Evolutionary conservation across 2,888 invertebrate genomes (phyloP).

Genomic region (Axea sp.): DNA sequence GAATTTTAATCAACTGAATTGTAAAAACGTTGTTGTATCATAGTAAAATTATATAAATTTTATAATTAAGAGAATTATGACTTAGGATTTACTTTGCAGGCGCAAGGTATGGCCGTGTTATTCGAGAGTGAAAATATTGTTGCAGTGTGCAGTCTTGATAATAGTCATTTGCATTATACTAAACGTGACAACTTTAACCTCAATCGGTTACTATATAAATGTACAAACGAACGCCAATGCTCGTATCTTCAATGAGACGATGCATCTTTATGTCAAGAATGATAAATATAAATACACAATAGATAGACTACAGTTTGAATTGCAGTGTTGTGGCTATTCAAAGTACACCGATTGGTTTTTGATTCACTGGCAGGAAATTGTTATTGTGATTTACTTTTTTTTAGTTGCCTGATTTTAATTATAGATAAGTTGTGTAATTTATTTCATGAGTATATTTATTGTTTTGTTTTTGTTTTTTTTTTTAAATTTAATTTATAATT

Average conservation of each 20-base stretch:
- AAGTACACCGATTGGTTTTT: slow-evolving; percentile 73
- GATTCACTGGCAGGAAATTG: slow-evolving; percentile 74
- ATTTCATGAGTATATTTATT: too few relatives aligned
- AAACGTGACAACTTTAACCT: slow-evolving; percentile 69
- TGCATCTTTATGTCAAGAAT: slow-evolving; percentile 70
- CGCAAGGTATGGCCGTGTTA: slow-evolving; percentile 63
- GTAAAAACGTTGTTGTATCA: too few relatives aligned
- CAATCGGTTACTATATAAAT: slow-evolving; percentile 70
- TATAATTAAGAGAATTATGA: too few relatives aligned
- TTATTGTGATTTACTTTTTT: too few relatives aligned
- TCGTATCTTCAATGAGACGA: slow-evolving; percentile 71
- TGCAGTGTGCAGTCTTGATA: slow-evolving; percentile 64
- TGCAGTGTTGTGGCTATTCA: slow-evolving; percentile 73
- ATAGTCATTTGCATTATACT: slow-evolving; percentile 67
- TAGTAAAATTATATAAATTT: too few relatives aligned
- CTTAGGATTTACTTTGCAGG: slow-evolving; percentile 58
- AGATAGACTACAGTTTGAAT: slow-evolving; percentile 72
- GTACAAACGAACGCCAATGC: slow-evolving; percentile 65
- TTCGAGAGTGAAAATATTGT: slow-evolving; percentile 60
- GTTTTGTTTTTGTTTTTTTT: too few relatives aligned
- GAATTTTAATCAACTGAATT: too few relatives aligned
- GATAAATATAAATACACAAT: slow-evolving; percentile 68
- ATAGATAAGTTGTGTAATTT: too few relatives aligned
- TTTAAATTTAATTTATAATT: too few relatives aligned
- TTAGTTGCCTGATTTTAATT: too few relatives aligned